Conservation (phyloP, 2,113 vertebrate species). For the Galbula dea region DNA sequence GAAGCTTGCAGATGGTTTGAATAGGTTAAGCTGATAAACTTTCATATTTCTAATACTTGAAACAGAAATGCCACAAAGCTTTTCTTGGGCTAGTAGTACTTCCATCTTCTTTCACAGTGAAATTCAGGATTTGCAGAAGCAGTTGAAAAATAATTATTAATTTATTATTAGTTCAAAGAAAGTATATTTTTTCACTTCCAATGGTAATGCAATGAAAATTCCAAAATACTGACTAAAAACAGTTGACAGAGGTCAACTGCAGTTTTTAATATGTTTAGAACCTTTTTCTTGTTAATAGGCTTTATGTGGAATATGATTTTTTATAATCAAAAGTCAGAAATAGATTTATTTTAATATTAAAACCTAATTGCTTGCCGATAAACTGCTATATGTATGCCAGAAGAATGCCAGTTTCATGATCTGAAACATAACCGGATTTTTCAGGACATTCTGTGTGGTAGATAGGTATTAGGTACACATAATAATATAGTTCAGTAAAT, state of each 20-base stretch:
- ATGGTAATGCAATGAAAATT: background rate
- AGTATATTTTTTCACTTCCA: background rate
- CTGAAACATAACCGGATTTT: background rate
- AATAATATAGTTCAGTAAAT: background rate
- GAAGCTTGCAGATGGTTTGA: background rate
- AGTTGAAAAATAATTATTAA: background rate
- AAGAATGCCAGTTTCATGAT: background rate
- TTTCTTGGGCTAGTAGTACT: background rate
- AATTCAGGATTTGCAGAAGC: background rate
- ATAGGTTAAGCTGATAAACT: background rate
- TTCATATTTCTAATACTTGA: background rate
- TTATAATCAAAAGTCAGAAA: background rate
- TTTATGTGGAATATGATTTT: background rate
- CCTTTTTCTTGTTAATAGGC: background rate
- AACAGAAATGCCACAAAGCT: background rate
- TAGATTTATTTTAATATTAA: background rate
- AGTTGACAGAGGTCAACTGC: background rate
- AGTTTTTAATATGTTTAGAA: background rate
- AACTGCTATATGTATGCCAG: background rate
- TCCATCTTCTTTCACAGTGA: background rate
- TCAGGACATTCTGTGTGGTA: background rate
- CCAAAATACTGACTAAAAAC: background rate
- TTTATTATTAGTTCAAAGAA: background rate
- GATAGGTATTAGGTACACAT: background rate
- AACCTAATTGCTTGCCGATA: background rate